These are phyloP conservation scores for Nephotettix cincticeps DNA, from an alignment of 1,140 invertebrate genomes.

Conservation along the genomic window DNA sequence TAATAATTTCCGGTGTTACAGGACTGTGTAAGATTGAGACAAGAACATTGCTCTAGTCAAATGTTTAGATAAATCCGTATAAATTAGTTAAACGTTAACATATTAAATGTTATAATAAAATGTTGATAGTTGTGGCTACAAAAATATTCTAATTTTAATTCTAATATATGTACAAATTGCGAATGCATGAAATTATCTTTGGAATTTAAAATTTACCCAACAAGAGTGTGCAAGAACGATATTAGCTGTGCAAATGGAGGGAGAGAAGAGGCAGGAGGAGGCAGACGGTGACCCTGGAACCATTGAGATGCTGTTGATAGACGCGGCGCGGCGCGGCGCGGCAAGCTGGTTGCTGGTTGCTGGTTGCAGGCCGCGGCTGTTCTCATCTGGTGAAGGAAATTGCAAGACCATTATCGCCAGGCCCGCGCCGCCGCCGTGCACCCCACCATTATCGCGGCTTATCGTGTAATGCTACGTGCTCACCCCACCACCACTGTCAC, in stretches of 20 bases:
- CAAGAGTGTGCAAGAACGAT: not conserved
- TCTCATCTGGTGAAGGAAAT: conserved; percentile 4
- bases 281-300: not conserved
- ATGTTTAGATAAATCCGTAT: too few species aligned
- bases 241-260: conserved; percentile 10
- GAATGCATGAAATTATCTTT: too few species aligned
- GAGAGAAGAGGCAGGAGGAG: not conserved
- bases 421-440: not conserved
- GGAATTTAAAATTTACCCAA: too few species aligned
- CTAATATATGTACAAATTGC: too few species aligned
- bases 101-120: too few species aligned
- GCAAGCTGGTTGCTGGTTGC: too few species aligned
- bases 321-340: not conserved
- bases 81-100: too few species aligned
- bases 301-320: conserved; percentile 11
- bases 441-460: not conserved
- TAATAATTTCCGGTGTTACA: too few species aligned
- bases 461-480: not conserved
- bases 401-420: conserved; percentile 3
- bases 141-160: too few species aligned
- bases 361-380: not conserved
- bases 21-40: too few species aligned
- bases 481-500: not conserved
- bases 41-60: too few species aligned
- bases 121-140: too few species aligned